Conservation (phyloP, 2,888 invertebrate genomes). For the Beris morrisii region DNA sequence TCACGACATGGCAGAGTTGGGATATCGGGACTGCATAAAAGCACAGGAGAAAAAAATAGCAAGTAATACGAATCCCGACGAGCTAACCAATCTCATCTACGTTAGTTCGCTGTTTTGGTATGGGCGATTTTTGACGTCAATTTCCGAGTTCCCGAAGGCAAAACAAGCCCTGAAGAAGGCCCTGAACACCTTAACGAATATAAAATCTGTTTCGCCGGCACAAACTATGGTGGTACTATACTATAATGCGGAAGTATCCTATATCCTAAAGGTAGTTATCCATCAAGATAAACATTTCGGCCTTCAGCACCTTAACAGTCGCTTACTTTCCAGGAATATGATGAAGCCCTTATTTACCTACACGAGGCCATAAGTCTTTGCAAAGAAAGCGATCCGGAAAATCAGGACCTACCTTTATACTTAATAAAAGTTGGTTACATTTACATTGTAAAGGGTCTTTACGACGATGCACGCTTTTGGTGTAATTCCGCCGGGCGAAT, state of each 20-base stretch:
- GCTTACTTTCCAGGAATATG: conserved; percentile 47
- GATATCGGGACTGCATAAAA: conserved; percentile 54
- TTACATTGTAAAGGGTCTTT: conserved; percentile 51
- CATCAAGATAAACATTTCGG: background rate
- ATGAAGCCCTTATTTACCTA: conserved; percentile 53
- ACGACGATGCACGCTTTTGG: conserved; percentile 50
- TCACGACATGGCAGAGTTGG: conserved; percentile 54
- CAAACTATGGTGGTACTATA: conserved; percentile 58
- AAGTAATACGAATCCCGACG: conserved; percentile 49
- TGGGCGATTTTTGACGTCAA: conserved; percentile 54
- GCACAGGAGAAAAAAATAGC: conserved; percentile 52
- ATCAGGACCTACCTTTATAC: conserved; percentile 55
- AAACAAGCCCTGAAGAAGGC: conserved; percentile 52
- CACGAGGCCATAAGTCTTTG: conserved; percentile 56
- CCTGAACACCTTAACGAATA: conserved; percentile 52
- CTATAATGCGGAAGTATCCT: conserved; percentile 50
- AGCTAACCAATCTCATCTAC: conserved; percentile 55
- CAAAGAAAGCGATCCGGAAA: conserved; percentile 51
- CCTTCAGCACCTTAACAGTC: background rate
- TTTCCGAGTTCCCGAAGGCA: conserved; percentile 46
- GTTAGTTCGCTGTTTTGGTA: conserved; percentile 58
- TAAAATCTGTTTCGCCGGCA: conserved; percentile 53
- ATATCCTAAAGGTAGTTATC: conserved; percentile 36
- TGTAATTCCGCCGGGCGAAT: conserved; percentile 51
- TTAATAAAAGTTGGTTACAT: conserved; percentile 55